A percentile compares a stretch with the other conserved stretches of the same genome.
phyloP scores from a whole-genome alignment of 2,888 invertebrate genomes.

The Leucophenga maculata region DNA sequence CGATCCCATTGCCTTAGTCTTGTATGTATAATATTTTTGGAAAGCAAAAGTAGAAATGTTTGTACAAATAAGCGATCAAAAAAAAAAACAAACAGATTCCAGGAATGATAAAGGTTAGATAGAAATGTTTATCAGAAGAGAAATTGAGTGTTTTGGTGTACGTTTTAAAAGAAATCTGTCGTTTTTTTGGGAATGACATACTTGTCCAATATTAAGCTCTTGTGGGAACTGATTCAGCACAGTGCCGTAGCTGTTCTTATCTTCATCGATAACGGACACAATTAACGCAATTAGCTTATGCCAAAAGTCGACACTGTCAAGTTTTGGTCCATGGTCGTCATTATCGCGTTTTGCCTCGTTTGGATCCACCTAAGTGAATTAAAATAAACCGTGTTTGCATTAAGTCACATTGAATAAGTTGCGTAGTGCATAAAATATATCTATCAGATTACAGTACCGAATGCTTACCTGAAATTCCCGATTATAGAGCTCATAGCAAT shows the following conservation, averaged over 20 bases:
- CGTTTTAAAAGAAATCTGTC: too few relatives aligned
- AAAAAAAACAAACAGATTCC: too few relatives aligned
- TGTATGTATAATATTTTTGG: too few relatives aligned
- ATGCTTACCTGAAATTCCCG: constrained; percentile 86
- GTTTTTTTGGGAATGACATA: constrained; percentile 63
- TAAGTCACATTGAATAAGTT: constrained; percentile 22
- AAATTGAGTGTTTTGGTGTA: too few relatives aligned
- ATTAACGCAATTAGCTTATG: constrained; percentile 97
- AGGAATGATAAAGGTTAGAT: too few relatives aligned
- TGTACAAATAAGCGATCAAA: too few relatives aligned
- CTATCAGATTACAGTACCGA: neutral
- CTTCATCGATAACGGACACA: constrained; percentile 98
- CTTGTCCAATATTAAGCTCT: constrained; percentile 97
- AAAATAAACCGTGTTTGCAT: constrained; percentile 9
- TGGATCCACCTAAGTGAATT: constrained; percentile 80
- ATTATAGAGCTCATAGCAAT: constrained; percentile 97
- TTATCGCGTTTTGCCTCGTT: constrained; percentile 90
- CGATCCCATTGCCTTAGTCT: too few relatives aligned
- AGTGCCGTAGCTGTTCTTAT: constrained; percentile 96
- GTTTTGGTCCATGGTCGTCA: constrained; percentile 87
- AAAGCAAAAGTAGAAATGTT: too few relatives aligned
- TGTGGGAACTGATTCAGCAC: constrained; percentile 99
- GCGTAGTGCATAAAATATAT: neutral
- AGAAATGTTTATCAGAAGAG: too few relatives aligned
- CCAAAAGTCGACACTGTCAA: constrained; percentile 97